These are phyloP conservation scores for Turritopsis rubra DNA, from an alignment of 30 jellyfish, hydroid and myxozoan genomes.

Conservation along the genomic window DNA sequence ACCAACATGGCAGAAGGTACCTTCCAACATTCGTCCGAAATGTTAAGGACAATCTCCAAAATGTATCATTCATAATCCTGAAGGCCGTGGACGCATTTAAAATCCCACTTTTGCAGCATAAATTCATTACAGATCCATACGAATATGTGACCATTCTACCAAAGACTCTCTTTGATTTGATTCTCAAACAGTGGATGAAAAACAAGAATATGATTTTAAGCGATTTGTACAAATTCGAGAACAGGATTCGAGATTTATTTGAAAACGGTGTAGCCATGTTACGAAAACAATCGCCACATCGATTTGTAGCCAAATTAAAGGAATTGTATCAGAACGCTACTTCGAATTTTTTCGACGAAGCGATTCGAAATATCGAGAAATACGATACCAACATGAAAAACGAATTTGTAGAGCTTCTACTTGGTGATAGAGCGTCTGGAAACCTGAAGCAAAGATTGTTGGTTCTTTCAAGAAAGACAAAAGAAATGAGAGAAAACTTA, in stretches of 20 bases:
- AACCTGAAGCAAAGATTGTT: conserved; percentile 1
- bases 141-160: conserved; percentile 21
- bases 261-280: background rate
- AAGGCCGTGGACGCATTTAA: conserved; percentile 19
- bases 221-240: conserved; percentile 9
- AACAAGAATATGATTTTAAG: background rate
- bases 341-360: background rate
- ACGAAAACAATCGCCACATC: background rate
- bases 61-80: conserved; percentile 3
- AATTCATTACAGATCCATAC: conserved; percentile 19
- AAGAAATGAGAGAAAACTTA: background rate
- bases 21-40: conserved; percentile 15
- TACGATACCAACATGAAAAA: conserved; percentile 1
- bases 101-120: background rate
- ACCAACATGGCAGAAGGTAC: background rate
- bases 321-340: background rate
- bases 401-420: background rate
- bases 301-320: background rate
- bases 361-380: background rate
- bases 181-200: background rate
- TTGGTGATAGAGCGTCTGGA: background rate
- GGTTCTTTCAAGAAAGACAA: background rate
- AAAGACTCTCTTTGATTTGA: background rate
- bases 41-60: background rate
- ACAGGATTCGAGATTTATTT: background rate